Evolutionary conservation across 2,113 vertebrate genomes (phyloP).

Genomic region (Brachypteracias leptosomus): DNA sequence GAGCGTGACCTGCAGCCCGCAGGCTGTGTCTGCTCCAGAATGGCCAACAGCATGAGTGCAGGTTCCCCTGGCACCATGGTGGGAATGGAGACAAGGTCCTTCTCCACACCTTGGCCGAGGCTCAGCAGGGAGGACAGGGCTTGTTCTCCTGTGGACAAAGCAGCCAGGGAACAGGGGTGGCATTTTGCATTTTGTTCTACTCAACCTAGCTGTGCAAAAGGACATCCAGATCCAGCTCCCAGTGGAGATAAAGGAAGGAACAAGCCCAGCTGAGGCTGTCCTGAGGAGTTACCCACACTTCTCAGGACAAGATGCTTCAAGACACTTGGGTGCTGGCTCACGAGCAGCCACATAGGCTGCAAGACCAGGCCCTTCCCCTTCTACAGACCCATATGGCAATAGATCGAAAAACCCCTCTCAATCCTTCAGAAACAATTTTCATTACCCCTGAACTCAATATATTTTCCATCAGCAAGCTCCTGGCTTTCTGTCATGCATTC

Average conservation of each 20-base stretch:
- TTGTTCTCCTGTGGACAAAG: rapidly evolving
- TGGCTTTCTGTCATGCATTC: not conserved
- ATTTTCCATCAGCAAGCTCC: not conserved
- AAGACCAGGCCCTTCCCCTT: not conserved
- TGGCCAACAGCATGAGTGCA: rapidly evolving
- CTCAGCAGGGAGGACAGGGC: rapidly evolving
- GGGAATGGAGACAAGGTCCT: not conserved
- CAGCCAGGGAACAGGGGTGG: rapidly evolving
- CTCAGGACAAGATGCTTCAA: not conserved
- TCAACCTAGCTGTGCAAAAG: not conserved
- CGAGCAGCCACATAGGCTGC: rapidly evolving
- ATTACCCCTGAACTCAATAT: not conserved
- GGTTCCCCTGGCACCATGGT: not conserved
- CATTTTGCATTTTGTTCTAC: not conserved
- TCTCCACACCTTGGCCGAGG: not conserved
- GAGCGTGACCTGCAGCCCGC: not conserved
- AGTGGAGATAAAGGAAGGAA: not conserved
- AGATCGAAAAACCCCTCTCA: rapidly evolving
- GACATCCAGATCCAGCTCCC: not conserved
- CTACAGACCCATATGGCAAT: not conserved
- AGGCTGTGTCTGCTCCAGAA: not conserved
- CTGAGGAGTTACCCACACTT: not conserved
- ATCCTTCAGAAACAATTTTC: not conserved
- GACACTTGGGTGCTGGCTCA: not conserved
- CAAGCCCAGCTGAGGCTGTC: not conserved